Evolutionary conservation across 53 echinoderm and acorn worm genomes (phyloP).

Genomic region (Holothuria leucospilota): DNA sequence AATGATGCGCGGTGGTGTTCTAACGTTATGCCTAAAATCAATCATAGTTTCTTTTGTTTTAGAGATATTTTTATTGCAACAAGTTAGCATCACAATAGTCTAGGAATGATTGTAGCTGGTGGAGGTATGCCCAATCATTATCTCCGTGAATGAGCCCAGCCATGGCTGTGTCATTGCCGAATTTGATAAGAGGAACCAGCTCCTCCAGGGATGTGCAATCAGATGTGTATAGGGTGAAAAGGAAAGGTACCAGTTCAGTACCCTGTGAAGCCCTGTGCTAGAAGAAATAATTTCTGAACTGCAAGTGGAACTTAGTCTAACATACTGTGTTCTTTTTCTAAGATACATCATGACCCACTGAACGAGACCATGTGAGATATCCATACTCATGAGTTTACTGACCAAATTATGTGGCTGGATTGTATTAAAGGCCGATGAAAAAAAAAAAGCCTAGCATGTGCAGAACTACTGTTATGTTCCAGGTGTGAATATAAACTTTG

Average conservation of each 20-base stretch:
- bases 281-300: not conserved
- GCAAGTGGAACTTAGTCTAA: not conserved
- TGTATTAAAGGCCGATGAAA: no score
- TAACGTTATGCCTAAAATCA: no score
- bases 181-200: not conserved
- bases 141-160: no score
- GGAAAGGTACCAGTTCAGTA: conserved; percentile 3
- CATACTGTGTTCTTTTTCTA: not conserved
- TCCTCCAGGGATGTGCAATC: not conserved
- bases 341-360: not conserved
- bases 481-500: not conserved
- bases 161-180: no score
- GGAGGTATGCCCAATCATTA: no score
- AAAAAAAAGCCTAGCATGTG: not conserved
- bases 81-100: no score
- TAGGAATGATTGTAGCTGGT: no score
- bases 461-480: not conserved
- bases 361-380: not conserved
- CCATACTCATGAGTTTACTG: not conserved
- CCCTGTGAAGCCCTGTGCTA: conserved; percentile 4
- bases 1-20: no score
- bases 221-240: not conserved
- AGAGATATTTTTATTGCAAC: no score
- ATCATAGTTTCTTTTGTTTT: no score
- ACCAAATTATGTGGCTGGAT: conserved; percentile 11